These are phyloP conservation scores for Rhopilema esculentum DNA, from an alignment of 30 jellyfish, hydroid and myxozoan genomes.

Conservation along the genomic window DNA sequence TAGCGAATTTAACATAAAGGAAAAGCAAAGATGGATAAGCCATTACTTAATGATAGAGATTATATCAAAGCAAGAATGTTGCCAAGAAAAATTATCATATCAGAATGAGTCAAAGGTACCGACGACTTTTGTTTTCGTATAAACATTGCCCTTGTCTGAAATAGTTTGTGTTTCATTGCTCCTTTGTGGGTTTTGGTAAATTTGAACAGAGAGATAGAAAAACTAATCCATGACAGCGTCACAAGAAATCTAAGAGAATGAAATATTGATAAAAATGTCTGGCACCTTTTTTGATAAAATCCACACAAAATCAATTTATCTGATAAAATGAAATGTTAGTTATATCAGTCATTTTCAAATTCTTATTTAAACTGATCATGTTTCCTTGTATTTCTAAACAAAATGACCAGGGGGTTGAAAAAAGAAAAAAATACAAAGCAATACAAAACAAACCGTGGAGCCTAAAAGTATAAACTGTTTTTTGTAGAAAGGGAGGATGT, in stretches of 20 bases:
- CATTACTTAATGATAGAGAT: not conserved
- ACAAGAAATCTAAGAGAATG: not conserved
- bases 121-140: constrained; percentile 9
- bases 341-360: not conserved
- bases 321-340: not conserved
- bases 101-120: constrained; percentile 1
- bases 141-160: not conserved
- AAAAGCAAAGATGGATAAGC: not conserved
- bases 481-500: too few relatives aligned
- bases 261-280: not conserved
- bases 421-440: too few relatives aligned
- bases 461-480: too few relatives aligned
- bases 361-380: too few relatives aligned
- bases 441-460: too few relatives aligned
- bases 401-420: too few relatives aligned
- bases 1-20: not conserved
- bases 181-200: not conserved
- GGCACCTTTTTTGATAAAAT: not conserved
- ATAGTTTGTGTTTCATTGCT: not conserved
- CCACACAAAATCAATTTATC: not conserved
- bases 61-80: not conserved
- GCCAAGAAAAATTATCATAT: constrained; percentile 45
- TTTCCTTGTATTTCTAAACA: too few relatives aligned
- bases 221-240: not conserved
- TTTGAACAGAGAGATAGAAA: not conserved